phyloP scores from a whole-genome alignment of 2,113 vertebrate species.

The Xiphophorus couchianus region DNA sequence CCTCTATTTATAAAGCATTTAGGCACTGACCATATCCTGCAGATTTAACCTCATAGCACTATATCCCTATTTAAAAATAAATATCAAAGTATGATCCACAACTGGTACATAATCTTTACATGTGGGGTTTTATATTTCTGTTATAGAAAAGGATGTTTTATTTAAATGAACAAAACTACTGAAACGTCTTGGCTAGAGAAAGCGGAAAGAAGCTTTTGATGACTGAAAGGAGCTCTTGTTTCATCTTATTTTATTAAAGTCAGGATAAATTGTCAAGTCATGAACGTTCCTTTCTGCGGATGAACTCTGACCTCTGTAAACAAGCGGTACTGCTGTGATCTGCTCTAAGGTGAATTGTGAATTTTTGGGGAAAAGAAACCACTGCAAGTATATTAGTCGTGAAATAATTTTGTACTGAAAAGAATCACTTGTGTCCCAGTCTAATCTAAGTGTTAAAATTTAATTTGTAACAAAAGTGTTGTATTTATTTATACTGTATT shows the following conservation, averaged over 20 bases:
- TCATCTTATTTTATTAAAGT: conserved; percentile 22
- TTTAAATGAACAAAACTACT: conserved; percentile 9
- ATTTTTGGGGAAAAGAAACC: conserved; percentile 9
- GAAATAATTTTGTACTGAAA: conserved; percentile 39
- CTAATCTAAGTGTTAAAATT: conserved; percentile 47
- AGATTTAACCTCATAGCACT: background rate
- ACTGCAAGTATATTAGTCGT: conserved; percentile 21
- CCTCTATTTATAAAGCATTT: background rate
- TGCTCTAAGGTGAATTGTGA: background rate
- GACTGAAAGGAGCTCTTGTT: conserved; percentile 26
- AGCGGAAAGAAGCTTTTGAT: background rate
- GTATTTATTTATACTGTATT: conserved; percentile 76
- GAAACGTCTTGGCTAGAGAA: background rate
- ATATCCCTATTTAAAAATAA: background rate
- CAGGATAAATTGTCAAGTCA: conserved; percentile 4
- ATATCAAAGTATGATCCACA: background rate
- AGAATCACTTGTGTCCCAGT: conserved; percentile 40
- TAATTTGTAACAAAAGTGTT: conserved; percentile 52
- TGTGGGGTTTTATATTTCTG: background rate
- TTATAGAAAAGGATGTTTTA: background rate
- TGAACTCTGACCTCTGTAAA: conserved; percentile 42
- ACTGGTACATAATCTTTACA: too few species aligned
- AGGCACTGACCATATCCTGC: conserved; percentile 26
- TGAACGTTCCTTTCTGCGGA: background rate
- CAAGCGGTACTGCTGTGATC: conserved; percentile 21